Conservation (phyloP, 2,888 invertebrate genomes). For the Drosophila barbarae region DNA sequence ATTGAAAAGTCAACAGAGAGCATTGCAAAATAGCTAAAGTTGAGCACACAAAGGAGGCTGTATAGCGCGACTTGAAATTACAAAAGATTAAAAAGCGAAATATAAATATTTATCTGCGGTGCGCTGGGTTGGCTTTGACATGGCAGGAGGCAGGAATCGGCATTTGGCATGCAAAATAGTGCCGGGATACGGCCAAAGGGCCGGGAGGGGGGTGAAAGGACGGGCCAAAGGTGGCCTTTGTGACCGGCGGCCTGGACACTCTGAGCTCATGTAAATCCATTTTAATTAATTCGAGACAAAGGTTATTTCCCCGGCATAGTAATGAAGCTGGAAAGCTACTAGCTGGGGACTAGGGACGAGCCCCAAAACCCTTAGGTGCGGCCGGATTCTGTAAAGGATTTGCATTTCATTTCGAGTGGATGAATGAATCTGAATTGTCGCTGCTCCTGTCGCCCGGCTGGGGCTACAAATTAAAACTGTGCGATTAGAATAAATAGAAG, state of each 20-base stretch:
- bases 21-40: conserved; percentile 72
- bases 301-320: conserved; percentile 70
- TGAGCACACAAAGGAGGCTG: conserved; percentile 47
- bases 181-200: conserved; percentile 37
- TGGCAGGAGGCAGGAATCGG: conserved; percentile 44
- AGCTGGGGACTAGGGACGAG: neutral
- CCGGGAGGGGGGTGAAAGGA: neutral
- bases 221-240: conserved; percentile 53
- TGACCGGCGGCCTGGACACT: conserved; percentile 60
- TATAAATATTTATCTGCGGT: conserved; percentile 76
- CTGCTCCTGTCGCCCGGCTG: conserved; percentile 47
- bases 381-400: conserved; percentile 64
- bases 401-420: conserved; percentile 74
- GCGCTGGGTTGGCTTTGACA: conserved; percentile 34
- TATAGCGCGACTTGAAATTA: conserved; percentile 73
- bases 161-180: conserved; percentile 65
- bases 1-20: conserved; percentile 75
- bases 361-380: conserved; percentile 48
- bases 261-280: conserved; percentile 76
- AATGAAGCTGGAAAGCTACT: conserved; percentile 53
- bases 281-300: conserved; percentile 77
- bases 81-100: conserved; percentile 76
- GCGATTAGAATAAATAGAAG: conserved; percentile 69
- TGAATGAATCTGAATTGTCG: conserved; percentile 59
- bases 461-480: conserved; percentile 69